These are phyloP conservation scores for Platycercus adscitus DNA, from an alignment of 2,113 vertebrate genomes.

Conservation along the genomic window DNA sequence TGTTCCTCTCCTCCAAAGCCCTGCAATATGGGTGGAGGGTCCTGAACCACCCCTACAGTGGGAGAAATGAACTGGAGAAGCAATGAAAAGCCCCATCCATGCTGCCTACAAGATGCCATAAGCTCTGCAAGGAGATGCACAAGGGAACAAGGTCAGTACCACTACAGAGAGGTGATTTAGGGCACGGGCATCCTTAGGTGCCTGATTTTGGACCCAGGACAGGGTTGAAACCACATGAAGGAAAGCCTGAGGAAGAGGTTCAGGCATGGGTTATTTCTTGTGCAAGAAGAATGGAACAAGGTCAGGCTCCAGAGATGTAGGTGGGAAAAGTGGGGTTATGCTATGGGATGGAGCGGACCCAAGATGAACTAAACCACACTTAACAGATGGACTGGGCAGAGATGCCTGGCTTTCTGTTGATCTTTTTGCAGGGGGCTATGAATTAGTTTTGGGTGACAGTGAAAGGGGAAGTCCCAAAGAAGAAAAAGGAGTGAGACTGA, in stretches of 20 bases:
- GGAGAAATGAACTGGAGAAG: not conserved
- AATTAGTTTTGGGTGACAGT: not conserved
- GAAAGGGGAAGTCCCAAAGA: not conserved
- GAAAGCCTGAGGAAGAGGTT: not conserved
- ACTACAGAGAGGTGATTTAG: not conserved
- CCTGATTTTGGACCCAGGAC: not conserved
- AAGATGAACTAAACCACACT: not conserved
- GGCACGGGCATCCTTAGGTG: not conserved
- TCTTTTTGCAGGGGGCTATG: not conserved
- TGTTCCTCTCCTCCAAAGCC: not conserved
- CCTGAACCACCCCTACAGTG: rapidly evolving
- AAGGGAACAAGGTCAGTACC: not conserved
- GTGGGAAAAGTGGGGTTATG: not conserved
- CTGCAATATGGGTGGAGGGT: not conserved
- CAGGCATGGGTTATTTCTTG: not conserved
- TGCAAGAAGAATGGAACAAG: not conserved
- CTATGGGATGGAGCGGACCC: not conserved
- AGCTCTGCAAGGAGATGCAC: not conserved
- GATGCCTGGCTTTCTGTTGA: not conserved
- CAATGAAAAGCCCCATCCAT: not conserved
- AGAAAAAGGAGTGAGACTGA: not conserved
- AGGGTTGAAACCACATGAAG: not conserved
- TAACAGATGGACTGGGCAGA: not conserved
- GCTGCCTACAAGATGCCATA: not conserved
- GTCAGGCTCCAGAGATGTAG: not conserved